Percentiles rank a stretch among this genome's conserved stretches.
Conservation (phyloP, 2,113 vertebrate genomes). For the Amazona vittata region DNA sequence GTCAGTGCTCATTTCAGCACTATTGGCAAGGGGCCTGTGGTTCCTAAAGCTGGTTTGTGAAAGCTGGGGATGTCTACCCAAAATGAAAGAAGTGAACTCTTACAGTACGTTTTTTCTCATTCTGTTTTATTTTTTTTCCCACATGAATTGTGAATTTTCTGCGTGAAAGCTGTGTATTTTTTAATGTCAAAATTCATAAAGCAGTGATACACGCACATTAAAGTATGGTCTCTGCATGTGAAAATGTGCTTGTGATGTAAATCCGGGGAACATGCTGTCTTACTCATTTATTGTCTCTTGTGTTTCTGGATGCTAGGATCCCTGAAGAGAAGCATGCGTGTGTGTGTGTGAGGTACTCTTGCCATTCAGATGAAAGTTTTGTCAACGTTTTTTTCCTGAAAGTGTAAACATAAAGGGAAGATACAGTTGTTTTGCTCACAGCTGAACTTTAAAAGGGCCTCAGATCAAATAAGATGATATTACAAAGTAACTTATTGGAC, state of each 20-base stretch:
- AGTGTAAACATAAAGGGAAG: neutral
- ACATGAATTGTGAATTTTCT: neutral
- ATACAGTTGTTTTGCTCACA: neutral
- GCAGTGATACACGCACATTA: fast-evolving
- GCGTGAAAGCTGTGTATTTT: neutral
- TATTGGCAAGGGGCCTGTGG: neutral
- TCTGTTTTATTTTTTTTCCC: neutral
- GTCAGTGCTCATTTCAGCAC: neutral
- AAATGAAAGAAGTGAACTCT: neutral
- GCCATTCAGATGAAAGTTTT: neutral
- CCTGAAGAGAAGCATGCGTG: neutral
- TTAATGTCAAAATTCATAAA: neutral
- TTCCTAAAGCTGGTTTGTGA: neutral
- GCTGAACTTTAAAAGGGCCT: neutral
- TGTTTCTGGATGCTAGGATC: neutral
- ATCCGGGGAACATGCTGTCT: neutral
- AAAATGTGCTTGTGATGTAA: neutral
- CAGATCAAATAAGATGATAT: neutral
- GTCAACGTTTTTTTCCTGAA: neutral
- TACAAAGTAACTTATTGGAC: neutral
- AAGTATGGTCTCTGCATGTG: neutral
- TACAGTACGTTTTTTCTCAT: neutral
- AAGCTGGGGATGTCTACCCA: neutral
- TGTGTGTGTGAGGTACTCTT: neutral
- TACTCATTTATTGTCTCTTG: neutral